Conservation (phyloP, 2,797 vertebrate species). For the Pseudochaenichthys georgianus region DNA sequence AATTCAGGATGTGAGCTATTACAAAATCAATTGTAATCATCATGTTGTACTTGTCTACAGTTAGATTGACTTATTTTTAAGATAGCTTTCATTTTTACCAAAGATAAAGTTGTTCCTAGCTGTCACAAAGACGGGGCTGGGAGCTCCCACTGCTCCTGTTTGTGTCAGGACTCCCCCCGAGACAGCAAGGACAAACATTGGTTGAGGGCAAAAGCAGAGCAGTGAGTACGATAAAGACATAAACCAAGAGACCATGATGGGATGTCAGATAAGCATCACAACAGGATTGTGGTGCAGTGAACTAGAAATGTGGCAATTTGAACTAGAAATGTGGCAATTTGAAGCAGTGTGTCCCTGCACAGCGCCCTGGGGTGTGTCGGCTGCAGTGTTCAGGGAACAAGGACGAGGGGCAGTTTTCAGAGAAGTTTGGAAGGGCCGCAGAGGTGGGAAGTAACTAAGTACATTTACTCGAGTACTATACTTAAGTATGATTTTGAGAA, state of each 20-base stretch:
- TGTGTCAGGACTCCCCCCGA: constrained; percentile 38
- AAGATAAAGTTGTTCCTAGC: constrained; percentile 10
- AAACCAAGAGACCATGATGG: constrained; percentile 10
- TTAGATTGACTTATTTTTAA: not conserved
- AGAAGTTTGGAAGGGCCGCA: too few species aligned
- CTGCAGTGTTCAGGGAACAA: not conserved
- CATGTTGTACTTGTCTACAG: too few species aligned
- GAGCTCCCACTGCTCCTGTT: constrained; percentile 23
- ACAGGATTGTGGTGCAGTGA: constrained; percentile 14
- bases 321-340: constrained; percentile 5
- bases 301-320: too few species aligned
- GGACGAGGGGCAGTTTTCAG: too few species aligned
- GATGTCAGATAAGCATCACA: constrained; percentile 31
- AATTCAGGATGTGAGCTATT: not conserved
- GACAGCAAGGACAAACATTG: constrained; percentile 11
- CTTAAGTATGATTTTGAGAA: too few species aligned
- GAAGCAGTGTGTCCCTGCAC: not conserved
- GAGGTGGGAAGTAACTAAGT: too few species aligned
- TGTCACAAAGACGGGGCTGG: constrained; percentile 10
- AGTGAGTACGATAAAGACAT: constrained; percentile 11
- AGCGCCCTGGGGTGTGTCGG: not conserved
- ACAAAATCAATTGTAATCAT: too few species aligned
- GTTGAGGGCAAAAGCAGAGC: constrained; percentile 14
- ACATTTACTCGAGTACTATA: too few species aligned
- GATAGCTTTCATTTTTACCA: not conserved